A percentile compares a stretch with the other conserved stretches of the same genome.
Evolutionary conservation across 2,113 vertebrate species (phyloP).

Genomic region (Sigmodon hispidus): DNA sequence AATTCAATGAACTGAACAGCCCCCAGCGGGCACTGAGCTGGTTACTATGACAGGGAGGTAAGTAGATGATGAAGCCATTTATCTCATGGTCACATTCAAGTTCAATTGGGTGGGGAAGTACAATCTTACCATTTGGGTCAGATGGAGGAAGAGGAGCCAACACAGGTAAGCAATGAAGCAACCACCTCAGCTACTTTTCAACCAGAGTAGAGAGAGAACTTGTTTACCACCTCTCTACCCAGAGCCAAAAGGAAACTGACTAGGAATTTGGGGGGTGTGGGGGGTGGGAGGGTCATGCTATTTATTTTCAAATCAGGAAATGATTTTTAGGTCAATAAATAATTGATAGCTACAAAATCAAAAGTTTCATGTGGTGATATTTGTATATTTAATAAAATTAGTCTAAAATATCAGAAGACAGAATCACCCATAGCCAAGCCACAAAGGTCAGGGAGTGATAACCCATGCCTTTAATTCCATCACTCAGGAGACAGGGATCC

Average conservation of each 20-base stretch:
- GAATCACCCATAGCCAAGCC: no score
- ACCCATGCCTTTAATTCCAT: no score
- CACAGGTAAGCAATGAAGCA: neutral
- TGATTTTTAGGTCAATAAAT: conserved; percentile 16
- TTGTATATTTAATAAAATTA: no score
- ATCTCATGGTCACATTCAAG: neutral
- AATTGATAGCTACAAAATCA: neutral
- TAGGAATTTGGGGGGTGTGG: neutral
- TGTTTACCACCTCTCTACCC: neutral
- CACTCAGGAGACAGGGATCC: no score
- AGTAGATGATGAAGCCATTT: neutral
- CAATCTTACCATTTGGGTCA: neutral
- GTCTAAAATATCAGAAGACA: no score
- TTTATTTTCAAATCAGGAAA: neutral
- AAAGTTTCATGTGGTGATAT: no score
- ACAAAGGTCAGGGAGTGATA: no score
- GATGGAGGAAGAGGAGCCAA: neutral
- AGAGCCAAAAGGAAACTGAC: neutral
- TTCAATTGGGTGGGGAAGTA: neutral
- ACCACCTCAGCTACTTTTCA: neutral
- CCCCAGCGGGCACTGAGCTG: neutral
- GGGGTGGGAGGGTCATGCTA: neutral
- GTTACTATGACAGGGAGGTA: neutral
- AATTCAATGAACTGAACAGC: neutral
- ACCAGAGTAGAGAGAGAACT: no score